A percentile compares a stretch with the other conserved stretches of the same genome.
phyloP scores from a whole-genome alignment of 92 coral and sea anemone genomes.

The Phenganax stokvisi region DNA sequence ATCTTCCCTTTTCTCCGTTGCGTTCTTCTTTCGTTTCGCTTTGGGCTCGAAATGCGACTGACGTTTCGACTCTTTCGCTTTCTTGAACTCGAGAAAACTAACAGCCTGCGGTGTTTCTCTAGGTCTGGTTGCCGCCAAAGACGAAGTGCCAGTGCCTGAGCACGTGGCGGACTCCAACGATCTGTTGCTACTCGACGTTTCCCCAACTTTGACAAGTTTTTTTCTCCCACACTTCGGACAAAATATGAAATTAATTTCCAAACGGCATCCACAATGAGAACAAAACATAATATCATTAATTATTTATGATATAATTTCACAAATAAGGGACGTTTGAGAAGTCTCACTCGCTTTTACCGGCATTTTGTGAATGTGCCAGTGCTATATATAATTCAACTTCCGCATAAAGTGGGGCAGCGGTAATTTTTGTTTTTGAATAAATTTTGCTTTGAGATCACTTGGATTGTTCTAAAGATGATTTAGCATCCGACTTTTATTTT shows the following conservation, averaged over 20 bases:
- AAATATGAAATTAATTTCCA: background rate
- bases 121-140: background rate
- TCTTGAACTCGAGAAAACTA: conserved; percentile 7
- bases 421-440: no score
- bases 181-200: background rate
- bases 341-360: no score
- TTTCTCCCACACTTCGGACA: conserved; percentile 18
- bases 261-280: conserved; percentile 8
- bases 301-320: no score
- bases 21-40: background rate
- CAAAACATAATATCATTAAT: background rate
- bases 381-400: no score
- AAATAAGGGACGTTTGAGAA: no score
- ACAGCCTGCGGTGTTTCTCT: no score
- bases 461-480: no score
- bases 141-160: background rate
- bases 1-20: background rate
- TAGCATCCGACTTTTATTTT: no score
- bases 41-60: conserved; percentile 12
- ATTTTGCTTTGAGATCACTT: no score
- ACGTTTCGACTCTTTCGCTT: conserved; percentile 17
- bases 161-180: background rate
- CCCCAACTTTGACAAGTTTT: background rate
- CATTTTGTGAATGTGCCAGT: no score
- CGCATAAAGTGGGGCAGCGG: no score